Evolutionary conservation across 2,888 invertebrate species (phyloP).

Genomic region (Chaitophorus viminalis): DNA sequence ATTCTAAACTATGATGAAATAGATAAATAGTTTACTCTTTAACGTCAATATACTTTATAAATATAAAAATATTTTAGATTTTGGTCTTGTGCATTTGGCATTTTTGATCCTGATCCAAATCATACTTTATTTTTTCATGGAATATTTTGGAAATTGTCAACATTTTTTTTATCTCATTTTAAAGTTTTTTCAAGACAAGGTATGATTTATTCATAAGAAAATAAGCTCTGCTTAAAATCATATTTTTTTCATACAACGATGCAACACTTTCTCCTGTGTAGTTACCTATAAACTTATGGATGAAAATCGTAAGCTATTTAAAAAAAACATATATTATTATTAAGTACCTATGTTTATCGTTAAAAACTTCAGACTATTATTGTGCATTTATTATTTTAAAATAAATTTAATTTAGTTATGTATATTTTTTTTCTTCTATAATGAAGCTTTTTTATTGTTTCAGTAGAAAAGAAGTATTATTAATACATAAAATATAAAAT

Average conservation of each 20-base stretch:
- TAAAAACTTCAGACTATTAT: background rate
- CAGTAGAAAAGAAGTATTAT: too few relatives aligned
- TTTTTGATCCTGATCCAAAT: background rate
- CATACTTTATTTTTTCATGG: background rate
- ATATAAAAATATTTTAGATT: too few relatives aligned
- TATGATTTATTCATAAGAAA: background rate
- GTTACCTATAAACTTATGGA: background rate
- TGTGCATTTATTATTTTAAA: background rate
- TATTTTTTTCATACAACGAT: background rate
- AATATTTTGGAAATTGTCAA: background rate
- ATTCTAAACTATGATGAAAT: too few relatives aligned
- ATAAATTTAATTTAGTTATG: background rate
- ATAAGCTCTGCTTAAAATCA: background rate
- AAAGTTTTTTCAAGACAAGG: background rate
- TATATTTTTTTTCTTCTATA: too few relatives aligned
- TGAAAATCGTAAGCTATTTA: background rate
- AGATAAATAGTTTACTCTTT: too few relatives aligned
- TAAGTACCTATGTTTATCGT: background rate
- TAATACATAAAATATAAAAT: too few relatives aligned
- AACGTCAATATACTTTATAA: too few relatives aligned
- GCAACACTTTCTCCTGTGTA: background rate
- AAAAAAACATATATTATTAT: background rate
- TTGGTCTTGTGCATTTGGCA: background rate
- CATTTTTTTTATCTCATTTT: background rate
- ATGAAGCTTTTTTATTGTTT: too few relatives aligned